Conservation (phyloP, 2,797 vertebrate species). For the Astyanax mexicanus region DNA sequence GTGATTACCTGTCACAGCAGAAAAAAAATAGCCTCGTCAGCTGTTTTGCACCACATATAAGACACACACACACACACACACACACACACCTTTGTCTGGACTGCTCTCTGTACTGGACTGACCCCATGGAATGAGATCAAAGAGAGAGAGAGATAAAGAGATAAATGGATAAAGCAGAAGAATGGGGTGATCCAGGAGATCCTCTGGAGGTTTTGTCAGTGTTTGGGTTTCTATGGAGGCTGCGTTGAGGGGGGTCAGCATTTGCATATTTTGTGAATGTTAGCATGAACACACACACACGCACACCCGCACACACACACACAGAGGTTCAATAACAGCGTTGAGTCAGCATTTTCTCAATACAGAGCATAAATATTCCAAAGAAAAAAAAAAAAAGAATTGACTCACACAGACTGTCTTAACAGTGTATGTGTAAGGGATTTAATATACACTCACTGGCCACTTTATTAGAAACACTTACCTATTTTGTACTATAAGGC, state of each 20-base stretch:
- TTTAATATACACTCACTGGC: too few species aligned
- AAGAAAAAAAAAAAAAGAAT: too few species aligned
- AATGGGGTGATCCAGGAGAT: not conserved
- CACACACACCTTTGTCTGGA: not conserved
- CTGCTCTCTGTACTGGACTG: not conserved
- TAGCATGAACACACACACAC: not conserved
- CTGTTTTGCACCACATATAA: constrained; percentile 4
- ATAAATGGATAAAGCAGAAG: not conserved
- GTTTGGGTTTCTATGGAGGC: constrained; percentile 1
- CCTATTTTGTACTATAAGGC: too few species aligned
- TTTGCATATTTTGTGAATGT: not conserved
- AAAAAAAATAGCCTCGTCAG: not conserved
- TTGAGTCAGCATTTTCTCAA: not conserved
- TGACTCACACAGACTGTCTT: too few species aligned
- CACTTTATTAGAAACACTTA: too few species aligned
- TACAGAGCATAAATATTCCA: not conserved
- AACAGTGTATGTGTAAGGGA: too few species aligned
- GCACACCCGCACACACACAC: too few species aligned
- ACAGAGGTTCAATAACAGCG: not conserved
- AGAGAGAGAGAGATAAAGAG: not conserved
- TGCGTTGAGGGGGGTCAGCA: not conserved
- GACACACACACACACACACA: constrained; percentile 11
- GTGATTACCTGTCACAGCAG: too few species aligned
- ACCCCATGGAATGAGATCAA: constrained; percentile 1
- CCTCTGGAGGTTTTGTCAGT: not conserved